phyloP scores from a whole-genome alignment of 2,797 vertebrate species.

The Anolis apletophallus region DNA sequence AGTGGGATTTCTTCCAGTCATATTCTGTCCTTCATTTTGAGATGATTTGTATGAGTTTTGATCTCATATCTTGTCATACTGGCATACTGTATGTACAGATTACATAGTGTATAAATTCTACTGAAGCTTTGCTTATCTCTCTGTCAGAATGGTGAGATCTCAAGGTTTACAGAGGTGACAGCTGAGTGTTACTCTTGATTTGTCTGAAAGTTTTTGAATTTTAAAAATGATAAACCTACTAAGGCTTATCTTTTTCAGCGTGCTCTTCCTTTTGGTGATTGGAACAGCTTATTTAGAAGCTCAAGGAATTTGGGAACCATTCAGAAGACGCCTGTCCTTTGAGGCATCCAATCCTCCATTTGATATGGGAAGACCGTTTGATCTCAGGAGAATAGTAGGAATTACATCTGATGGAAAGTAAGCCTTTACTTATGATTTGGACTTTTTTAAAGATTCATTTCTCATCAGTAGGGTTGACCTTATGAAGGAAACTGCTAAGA shows the following conservation, averaged over 20 bases:
- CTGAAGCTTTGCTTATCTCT: neutral
- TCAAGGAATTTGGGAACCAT: slow-evolving; percentile 98
- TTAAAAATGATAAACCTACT: slow-evolving; percentile 9
- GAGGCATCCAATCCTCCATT: slow-evolving; percentile 90
- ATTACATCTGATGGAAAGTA: slow-evolving; percentile 94
- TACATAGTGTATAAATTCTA: neutral
- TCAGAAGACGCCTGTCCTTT: slow-evolving; percentile 91
- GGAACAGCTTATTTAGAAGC: slow-evolving; percentile 96
- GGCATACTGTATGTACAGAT: too few relatives aligned
- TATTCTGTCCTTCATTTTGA: neutral
- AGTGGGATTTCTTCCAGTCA: too few relatives aligned
- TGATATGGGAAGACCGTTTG: slow-evolving; percentile 94
- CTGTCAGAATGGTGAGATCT: neutral
- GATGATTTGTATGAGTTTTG: neutral
- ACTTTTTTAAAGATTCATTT: slow-evolving; percentile 3
- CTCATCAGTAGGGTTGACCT: neutral
- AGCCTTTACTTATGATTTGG: slow-evolving; percentile 64
- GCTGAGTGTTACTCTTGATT: neutral
- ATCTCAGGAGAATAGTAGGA: slow-evolving; percentile 98
- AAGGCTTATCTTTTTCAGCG: slow-evolving; percentile 76
- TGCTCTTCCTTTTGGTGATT: slow-evolving; percentile 96
- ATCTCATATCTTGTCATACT: neutral
- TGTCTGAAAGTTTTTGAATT: neutral
- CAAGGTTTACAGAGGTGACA: neutral
- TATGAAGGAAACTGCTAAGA: neutral